Percentiles rank a stretch among this genome's conserved stretches.
Evolutionary conservation across 1,140 invertebrate species (phyloP).

Genomic region (Scaptomyza pallida): DNA sequence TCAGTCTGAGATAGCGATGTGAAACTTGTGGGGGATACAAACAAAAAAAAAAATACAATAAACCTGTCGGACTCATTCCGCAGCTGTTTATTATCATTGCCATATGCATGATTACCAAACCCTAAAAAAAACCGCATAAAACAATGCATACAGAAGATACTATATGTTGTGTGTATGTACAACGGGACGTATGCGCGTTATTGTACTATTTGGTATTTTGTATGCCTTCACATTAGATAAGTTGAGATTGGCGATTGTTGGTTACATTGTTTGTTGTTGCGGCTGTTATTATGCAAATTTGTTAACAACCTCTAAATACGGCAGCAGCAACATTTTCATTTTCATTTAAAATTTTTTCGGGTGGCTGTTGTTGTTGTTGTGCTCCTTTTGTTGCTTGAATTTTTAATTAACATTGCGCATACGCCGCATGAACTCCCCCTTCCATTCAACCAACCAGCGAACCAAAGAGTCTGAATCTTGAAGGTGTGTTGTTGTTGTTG

Average conservation of each 20-base stretch:
- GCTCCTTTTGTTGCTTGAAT: constrained; percentile 42
- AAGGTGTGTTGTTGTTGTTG: constrained; percentile 30
- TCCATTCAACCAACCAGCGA: background rate
- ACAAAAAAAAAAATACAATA: background rate
- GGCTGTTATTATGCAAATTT: constrained; percentile 72
- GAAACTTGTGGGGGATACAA: background rate
- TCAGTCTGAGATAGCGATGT: background rate
- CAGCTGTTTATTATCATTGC: constrained; percentile 39
- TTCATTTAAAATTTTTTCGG: constrained; percentile 19
- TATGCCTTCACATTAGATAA: constrained; percentile 50
- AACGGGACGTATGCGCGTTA: constrained; percentile 53
- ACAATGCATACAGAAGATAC: constrained; percentile 30
- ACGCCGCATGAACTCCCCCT: constrained; percentile 41
- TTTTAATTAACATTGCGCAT: constrained; percentile 70
- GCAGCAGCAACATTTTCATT: constrained; percentile 22
- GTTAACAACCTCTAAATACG: constrained; percentile 58
- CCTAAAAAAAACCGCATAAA: constrained; percentile 38
- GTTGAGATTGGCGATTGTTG: constrained; percentile 58
- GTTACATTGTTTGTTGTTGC: constrained; percentile 50
- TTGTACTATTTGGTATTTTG: constrained; percentile 27
- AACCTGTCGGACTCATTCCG: constrained; percentile 21
- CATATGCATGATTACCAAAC: constrained; percentile 44
- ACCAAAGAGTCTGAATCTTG: constrained; percentile 12
- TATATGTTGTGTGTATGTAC: constrained; percentile 10
- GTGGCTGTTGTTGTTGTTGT: too few relatives aligned